These are phyloP conservation scores for Microcebus murinus DNA, from an alignment of 2,113 vertebrate species.

Conservation along the genomic window DNA sequence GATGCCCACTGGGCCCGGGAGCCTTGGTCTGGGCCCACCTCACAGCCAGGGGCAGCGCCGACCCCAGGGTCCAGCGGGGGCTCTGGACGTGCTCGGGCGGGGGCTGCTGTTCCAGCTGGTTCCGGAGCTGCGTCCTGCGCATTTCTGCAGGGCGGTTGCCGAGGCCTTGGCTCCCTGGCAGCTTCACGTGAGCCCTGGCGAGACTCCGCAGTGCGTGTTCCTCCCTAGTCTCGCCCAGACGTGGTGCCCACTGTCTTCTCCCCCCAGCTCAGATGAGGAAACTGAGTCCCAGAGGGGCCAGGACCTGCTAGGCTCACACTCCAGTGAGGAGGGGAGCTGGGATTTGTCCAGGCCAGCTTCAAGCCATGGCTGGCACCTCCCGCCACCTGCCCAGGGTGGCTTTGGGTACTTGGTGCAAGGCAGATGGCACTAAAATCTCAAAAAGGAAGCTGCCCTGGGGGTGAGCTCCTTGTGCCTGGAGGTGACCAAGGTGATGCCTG, in stretches of 20 bases:
- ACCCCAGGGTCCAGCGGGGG: rapidly evolving
- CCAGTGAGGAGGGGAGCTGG: neutral
- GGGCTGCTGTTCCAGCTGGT: neutral
- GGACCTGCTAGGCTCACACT: no score
- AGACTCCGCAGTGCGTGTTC: neutral
- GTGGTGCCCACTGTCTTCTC: neutral
- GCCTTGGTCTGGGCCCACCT: rapidly evolving
- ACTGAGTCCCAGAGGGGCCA: neutral
- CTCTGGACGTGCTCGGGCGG: no score
- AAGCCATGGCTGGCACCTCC: neutral
- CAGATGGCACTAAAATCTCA: no score
- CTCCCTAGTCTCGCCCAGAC: neutral
- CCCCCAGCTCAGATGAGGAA: neutral
- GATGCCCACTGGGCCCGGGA: rapidly evolving
- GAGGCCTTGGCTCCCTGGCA: neutral
- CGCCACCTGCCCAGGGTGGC: no score
- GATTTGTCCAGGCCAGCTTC: no score
- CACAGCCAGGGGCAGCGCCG: neutral
- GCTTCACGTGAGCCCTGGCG: neutral
- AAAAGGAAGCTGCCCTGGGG: no score
- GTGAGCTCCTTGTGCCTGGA: no score
- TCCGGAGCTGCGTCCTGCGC: neutral
- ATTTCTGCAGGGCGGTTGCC: neutral
- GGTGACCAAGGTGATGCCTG: no score
- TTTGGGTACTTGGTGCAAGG: no score